A percentile compares a stretch with the other conserved stretches of the same genome.
These are phyloP conservation scores for Chrysaora quinquecirrha DNA, from an alignment of 30 jellyfish, hydroid and myxozoan genomes.

Conservation along the genomic window DNA sequence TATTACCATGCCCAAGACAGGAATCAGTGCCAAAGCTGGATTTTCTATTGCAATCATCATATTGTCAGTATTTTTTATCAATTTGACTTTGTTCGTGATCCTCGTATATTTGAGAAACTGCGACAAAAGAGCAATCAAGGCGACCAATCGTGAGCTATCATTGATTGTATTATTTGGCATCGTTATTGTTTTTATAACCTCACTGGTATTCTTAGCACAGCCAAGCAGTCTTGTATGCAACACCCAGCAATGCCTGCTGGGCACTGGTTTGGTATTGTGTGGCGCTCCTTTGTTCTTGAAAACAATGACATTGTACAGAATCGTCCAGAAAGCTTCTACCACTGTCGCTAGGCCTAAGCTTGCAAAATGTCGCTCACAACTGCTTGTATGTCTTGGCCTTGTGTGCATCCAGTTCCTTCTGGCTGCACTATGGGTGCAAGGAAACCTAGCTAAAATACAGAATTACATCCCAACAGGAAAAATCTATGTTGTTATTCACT, in stretches of 20 bases:
- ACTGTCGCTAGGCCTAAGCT: conserved; percentile 36
- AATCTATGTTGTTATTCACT: conserved; percentile 17
- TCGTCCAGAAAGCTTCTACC: conserved; percentile 26
- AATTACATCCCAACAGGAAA: conserved; percentile 24
- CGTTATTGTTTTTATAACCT: conserved; percentile 10
- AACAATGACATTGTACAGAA: conserved; percentile 20
- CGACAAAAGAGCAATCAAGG: conserved; percentile 30
- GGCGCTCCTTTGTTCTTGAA: conserved; percentile 54
- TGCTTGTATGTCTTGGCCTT: conserved; percentile 42
- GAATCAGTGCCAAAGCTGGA: neutral
- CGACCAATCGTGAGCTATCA: conserved; percentile 61
- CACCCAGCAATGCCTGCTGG: conserved; percentile 36
- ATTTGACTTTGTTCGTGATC: neutral
- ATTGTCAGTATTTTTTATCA: neutral
- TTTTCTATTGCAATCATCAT: conserved; percentile 6
- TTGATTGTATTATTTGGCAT: conserved; percentile 35
- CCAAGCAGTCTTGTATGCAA: conserved; percentile 49
- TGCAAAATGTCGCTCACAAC: conserved; percentile 29
- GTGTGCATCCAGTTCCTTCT: conserved; percentile 37
- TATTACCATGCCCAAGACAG: neutral
- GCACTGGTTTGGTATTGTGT: conserved; percentile 25
- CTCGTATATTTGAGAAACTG: conserved; percentile 18
- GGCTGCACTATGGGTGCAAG: conserved; percentile 40
- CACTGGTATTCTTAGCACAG: conserved; percentile 9
- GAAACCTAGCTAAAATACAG: conserved; percentile 27